These are phyloP conservation scores for Triplophysa dalaica DNA, from an alignment of 2,113 vertebrate species.

Conservation along the genomic window DNA sequence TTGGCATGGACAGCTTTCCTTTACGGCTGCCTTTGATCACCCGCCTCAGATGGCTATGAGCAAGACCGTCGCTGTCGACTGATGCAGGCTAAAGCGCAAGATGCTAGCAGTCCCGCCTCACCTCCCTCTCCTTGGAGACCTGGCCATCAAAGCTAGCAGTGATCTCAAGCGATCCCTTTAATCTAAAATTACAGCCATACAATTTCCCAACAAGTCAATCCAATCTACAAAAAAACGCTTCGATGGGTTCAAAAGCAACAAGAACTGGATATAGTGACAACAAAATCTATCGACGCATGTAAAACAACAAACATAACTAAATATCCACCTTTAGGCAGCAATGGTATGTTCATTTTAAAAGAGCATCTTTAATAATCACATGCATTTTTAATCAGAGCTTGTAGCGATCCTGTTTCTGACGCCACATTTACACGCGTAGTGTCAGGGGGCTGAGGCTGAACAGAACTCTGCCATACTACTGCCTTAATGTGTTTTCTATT, in stretches of 20 bases:
- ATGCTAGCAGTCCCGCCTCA: conserved; percentile 2
- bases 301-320: not conserved
- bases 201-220: conserved; percentile 43
- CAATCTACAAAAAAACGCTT: conserved; percentile 50
- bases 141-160: conserved; percentile 39
- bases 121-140: conserved; percentile 16
- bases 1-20: conserved; percentile 32
- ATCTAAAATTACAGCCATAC: conserved; percentile 47
- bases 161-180: conserved; percentile 49
- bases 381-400: conserved; percentile 54
- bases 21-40: conserved; percentile 47
- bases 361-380: conserved; percentile 61
- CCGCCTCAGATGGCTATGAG: conserved; percentile 37
- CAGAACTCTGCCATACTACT: conserved; percentile 60
- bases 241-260: conserved; percentile 34
- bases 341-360: conserved; percentile 45
- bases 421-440: conserved; percentile 37
- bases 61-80: conserved; percentile 18
- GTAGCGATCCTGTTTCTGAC: conserved; percentile 53
- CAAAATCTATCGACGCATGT: not conserved
- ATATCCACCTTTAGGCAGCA: conserved; percentile 12
- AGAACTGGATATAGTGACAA: conserved; percentile 9
- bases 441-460: conserved; percentile 49
- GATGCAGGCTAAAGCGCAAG: conserved; percentile 25
- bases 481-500: conserved; percentile 74